Evolutionary conservation across 2,797 vertebrate species (phyloP).

Genomic region (Enteromius viviparus): DNA sequence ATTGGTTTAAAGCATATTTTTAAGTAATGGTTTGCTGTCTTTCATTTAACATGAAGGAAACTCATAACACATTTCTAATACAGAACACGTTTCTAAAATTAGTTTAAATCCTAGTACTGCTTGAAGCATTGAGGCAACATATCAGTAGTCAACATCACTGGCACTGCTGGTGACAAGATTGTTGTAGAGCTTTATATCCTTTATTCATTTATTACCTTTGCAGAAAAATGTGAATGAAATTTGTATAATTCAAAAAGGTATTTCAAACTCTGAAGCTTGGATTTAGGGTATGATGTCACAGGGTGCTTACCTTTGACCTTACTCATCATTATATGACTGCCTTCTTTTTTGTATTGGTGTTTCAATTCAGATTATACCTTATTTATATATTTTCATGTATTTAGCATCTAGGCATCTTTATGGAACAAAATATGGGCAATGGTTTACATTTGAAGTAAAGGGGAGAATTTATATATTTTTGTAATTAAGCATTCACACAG

Average conservation of each 20-base stretch:
- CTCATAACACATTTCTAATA: not conserved
- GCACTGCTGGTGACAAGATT: not conserved
- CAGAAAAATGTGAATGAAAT: not conserved
- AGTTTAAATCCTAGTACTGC: not conserved
- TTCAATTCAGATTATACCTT: not conserved
- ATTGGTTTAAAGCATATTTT: conserved; percentile 14
- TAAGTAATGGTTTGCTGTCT: not conserved
- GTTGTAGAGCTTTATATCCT: not conserved
- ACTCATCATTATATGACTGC: not conserved
- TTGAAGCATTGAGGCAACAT: not conserved
- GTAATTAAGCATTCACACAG: not conserved
- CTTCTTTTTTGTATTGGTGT: not conserved
- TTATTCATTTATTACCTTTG: not conserved
- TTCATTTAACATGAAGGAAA: not conserved
- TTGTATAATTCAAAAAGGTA: not conserved
- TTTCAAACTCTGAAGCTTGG: not conserved
- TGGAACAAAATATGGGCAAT: not conserved
- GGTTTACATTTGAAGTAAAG: not conserved
- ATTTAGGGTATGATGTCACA: not conserved
- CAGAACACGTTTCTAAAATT: not conserved
- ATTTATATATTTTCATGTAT: not conserved
- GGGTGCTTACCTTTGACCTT: not conserved
- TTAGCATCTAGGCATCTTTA: not conserved
- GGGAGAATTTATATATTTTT: not conserved
- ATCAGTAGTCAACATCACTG: conserved; percentile 3